Conservation (phyloP, 2,113 vertebrate species). For the Cynocephalus volans region DNA sequence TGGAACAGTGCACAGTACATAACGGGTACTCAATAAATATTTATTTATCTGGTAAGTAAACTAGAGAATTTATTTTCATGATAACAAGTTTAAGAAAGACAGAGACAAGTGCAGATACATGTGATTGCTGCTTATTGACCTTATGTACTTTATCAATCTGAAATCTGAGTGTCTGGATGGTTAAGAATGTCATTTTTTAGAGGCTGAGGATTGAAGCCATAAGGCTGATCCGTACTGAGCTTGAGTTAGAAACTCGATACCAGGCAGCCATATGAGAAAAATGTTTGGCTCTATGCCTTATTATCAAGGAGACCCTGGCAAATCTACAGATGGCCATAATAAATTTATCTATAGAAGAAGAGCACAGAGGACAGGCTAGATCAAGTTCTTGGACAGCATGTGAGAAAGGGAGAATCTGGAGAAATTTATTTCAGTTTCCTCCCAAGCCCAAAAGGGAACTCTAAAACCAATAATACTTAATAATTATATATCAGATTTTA, state of each 20-base stretch:
- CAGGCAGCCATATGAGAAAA: neutral
- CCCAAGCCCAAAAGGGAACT: neutral
- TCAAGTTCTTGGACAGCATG: neutral
- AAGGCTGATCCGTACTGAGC: neutral
- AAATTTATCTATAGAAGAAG: neutral
- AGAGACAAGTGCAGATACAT: neutral
- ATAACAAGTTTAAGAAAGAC: conserved; percentile 35
- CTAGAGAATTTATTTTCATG: neutral
- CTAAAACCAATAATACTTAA: neutral
- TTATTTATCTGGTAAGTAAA: conserved; percentile 37
- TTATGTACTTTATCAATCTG: neutral
- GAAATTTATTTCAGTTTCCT: neutral
- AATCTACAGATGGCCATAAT: neutral
- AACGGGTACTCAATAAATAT: neutral
- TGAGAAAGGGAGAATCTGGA: neutral
- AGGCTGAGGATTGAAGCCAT: neutral
- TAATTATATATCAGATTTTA: neutral
- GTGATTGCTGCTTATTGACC: neutral
- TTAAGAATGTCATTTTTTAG: neutral
- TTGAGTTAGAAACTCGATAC: neutral
- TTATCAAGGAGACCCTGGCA: neutral
- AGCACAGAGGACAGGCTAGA: neutral
- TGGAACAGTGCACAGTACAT: neutral
- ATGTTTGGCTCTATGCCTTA: neutral
- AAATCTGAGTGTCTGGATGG: neutral